phyloP scores from a whole-genome alignment of 2,113 vertebrate genomes.

The Gavialis gangeticus region DNA sequence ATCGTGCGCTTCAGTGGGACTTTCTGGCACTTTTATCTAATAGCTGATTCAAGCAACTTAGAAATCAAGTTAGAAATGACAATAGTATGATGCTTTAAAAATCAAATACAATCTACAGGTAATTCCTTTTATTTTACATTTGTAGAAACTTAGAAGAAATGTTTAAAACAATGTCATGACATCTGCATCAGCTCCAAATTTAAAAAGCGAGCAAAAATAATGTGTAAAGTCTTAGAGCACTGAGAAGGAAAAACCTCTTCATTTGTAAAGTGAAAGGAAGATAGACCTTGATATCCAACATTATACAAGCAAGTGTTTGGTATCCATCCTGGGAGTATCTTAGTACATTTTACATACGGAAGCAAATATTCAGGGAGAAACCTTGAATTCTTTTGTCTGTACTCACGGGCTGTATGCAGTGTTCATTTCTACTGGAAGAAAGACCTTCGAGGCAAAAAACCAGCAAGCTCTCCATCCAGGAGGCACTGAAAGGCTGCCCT shows the following conservation, averaged over 20 bases:
- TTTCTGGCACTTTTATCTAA: too few relatives aligned
- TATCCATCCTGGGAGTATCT: background rate
- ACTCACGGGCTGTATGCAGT: background rate
- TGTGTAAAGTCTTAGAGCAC: background rate
- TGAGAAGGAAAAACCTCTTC: background rate
- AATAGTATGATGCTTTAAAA: constrained; percentile 20
- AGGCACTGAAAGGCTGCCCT: too few relatives aligned
- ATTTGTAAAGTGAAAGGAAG: background rate
- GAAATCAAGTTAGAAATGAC: constrained; percentile 8
- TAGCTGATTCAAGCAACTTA: too few relatives aligned
- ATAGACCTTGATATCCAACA: background rate
- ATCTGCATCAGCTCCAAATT: background rate
- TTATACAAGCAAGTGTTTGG: background rate
- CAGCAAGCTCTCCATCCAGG: too few relatives aligned
- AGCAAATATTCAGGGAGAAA: background rate
- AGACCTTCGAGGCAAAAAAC: too few relatives aligned
- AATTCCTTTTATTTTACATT: constrained; percentile 48
- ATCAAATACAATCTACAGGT: background rate
- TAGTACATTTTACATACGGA: background rate
- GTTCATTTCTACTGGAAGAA: too few relatives aligned
- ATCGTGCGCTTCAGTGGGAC: too few relatives aligned
- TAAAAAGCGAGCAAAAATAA: background rate
- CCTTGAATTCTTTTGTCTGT: background rate
- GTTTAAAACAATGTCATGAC: constrained; percentile 34
- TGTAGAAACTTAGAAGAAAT: constrained; percentile 33